These are phyloP conservation scores for Helostoma temminkii DNA, from an alignment of 2,797 vertebrate genomes.

Conservation along the genomic window DNA sequence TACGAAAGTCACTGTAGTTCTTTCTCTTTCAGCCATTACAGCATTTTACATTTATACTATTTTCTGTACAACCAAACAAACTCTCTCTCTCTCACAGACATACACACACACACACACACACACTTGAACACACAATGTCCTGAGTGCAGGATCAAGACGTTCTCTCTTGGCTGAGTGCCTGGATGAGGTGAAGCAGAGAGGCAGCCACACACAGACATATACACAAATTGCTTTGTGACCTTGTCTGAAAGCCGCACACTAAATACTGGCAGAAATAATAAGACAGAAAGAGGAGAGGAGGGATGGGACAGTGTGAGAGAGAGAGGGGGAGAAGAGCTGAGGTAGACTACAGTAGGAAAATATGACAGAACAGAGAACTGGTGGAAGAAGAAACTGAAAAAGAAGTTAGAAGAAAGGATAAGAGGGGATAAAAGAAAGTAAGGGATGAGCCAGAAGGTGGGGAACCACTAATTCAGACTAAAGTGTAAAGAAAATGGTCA, in stretches of 20 bases:
- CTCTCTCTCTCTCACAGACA: too few relatives aligned
- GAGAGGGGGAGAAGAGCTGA: not conserved
- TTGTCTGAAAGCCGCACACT: conserved; percentile 66
- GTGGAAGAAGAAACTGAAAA: too few relatives aligned
- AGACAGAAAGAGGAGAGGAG: conserved; percentile 21
- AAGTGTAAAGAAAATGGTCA: too few relatives aligned
- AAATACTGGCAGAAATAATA: conserved; percentile 64
- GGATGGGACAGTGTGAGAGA: not conserved
- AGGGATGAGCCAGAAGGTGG: not conserved
- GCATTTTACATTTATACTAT: conserved; percentile 68
- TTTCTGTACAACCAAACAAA: conserved; percentile 58
- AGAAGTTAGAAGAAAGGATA: too few relatives aligned
- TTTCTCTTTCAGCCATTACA: conserved; percentile 61
- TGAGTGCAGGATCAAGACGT: conserved; percentile 74
- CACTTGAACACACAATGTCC: conserved; percentile 51
- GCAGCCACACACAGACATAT: conserved; percentile 31
- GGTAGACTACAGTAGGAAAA: not conserved
- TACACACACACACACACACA: too few relatives aligned
- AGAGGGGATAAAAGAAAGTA: not conserved
- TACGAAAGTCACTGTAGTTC: conserved; percentile 43
- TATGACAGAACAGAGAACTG: too few relatives aligned
- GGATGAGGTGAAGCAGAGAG: conserved; percentile 47
- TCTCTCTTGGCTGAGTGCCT: conserved; percentile 73
- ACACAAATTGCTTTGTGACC: conserved; percentile 63
- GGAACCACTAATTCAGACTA: too few relatives aligned